Evolutionary conservation across 2,113 vertebrate species (phyloP).

Genomic region (Uria aalge): DNA sequence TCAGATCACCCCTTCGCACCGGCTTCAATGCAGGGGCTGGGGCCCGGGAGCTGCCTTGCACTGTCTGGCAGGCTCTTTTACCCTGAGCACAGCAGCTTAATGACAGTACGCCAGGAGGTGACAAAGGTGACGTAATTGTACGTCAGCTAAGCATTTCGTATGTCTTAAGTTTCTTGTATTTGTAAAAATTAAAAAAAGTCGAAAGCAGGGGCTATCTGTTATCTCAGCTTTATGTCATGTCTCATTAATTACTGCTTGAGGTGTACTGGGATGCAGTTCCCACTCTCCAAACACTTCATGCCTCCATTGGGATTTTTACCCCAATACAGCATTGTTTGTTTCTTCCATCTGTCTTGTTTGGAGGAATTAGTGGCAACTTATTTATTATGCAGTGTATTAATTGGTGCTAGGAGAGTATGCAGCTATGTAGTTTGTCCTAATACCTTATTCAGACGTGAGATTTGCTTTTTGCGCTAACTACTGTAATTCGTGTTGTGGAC

Average conservation of each 20-base stretch:
- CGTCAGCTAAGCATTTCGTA: accelerated
- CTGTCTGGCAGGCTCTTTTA: not conserved
- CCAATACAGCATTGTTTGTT: not conserved
- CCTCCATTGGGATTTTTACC: not conserved
- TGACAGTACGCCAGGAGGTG: not conserved
- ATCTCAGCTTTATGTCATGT: not conserved
- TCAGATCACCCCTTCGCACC: not conserved
- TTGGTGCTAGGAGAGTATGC: not conserved
- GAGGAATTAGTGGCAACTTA: not conserved
- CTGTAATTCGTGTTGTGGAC: not conserved
- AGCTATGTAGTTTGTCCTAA: not conserved
- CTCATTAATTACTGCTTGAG: not conserved
- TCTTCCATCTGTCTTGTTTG: not conserved
- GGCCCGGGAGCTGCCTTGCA: not conserved
- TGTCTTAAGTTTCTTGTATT: not conserved
- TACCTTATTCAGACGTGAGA: not conserved
- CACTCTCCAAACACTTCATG: not conserved
- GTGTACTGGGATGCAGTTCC: not conserved
- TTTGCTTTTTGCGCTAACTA: not conserved
- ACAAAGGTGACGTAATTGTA: not conserved
- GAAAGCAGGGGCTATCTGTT: not conserved
- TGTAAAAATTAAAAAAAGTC: not conserved
- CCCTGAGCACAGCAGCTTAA: not conserved
- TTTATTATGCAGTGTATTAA: not conserved
- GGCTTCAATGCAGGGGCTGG: not conserved